Conservation (phyloP, 2,888 invertebrate genomes). For the Deilephila elpenor region DNA sequence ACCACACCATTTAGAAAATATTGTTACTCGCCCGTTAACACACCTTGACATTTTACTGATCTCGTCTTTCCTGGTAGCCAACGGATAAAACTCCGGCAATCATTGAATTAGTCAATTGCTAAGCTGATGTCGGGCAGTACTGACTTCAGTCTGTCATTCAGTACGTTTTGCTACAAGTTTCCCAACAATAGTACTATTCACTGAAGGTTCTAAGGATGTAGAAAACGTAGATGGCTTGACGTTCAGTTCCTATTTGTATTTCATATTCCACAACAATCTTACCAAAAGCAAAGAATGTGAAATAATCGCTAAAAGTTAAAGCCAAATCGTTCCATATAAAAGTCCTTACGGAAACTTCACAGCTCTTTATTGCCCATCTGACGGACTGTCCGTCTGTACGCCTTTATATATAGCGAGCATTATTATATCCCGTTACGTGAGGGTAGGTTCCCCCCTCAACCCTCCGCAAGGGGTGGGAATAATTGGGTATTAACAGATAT, state of each 20-base stretch:
- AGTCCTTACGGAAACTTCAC: constrained; percentile 35
- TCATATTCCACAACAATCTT: too few relatives aligned
- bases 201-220: neutral
- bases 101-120: too few relatives aligned
- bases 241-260: too few relatives aligned
- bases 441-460: constrained; percentile 37
- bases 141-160: too few relatives aligned
- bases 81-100: too few relatives aligned
- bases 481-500: constrained; percentile 77
- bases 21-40: too few relatives aligned
- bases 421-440: constrained; percentile 41
- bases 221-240: too few relatives aligned
- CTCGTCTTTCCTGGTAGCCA: too few relatives aligned
- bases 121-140: too few relatives aligned
- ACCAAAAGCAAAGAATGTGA: neutral
- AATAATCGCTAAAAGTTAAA: neutral
- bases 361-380: constrained; percentile 46
- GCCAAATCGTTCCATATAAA: constrained; percentile 28
- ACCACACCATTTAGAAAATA: too few relatives aligned
- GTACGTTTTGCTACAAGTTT: too few relatives aligned
- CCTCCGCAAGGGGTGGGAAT: constrained; percentile 43
- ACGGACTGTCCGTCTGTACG: constrained; percentile 45
- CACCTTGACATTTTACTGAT: too few relatives aligned
- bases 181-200: neutral
- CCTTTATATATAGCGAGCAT: constrained; percentile 27